These are phyloP conservation scores for Aurelia sp. DNA, from an alignment of 30 jellyfish, hydroid and myxozoan species.

Conservation along the genomic window DNA sequence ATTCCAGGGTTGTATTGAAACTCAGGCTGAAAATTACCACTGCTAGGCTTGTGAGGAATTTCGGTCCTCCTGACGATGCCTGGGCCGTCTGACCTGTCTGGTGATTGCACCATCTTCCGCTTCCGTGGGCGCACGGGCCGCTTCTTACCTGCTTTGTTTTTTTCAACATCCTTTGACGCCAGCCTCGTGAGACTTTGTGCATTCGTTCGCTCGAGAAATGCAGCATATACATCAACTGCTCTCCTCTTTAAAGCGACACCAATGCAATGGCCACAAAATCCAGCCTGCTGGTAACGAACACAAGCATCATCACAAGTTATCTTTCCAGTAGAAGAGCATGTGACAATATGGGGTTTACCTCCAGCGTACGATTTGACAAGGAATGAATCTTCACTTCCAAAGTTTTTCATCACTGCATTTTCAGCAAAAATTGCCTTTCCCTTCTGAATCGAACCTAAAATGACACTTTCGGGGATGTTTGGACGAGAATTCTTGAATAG, in stretches of 20 bases:
- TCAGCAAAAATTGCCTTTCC: no score
- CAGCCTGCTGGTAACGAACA: no score
- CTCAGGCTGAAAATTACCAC: neutral
- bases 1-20: no score
- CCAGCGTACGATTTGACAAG: no score
- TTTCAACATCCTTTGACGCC: conserved; percentile 1
- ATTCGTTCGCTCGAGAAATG: neutral
- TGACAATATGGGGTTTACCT: no score
- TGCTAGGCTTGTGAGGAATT: neutral
- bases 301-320: no score
- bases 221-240: conserved; percentile 1
- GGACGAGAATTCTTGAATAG: no score
- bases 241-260: neutral
- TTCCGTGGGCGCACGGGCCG: neutral
- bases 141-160: neutral
- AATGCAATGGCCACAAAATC: neutral
- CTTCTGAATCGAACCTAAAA: no score
- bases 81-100: conserved; percentile 3
- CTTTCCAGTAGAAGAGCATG: no score
- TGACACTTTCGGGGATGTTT: no score
- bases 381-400: no score
- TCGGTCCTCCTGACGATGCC: neutral
- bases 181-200: neutral
- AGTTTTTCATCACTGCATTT: no score
- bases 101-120: neutral